Evolutionary conservation across 2,888 invertebrate species (phyloP), one percentile per base, ranked within the genome.

Genomic region (Trichopoda pennipes): DNA sequence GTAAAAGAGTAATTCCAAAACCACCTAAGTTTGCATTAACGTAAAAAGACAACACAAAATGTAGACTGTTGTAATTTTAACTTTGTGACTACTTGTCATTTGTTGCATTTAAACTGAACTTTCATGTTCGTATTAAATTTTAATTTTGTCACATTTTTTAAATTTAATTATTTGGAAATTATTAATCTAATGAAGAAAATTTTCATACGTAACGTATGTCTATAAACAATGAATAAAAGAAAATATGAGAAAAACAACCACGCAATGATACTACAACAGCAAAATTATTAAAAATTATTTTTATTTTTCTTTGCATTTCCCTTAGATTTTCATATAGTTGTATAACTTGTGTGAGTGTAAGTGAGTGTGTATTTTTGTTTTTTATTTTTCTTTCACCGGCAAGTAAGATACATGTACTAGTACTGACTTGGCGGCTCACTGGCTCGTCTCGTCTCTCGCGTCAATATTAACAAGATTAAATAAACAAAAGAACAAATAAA

Each of bases 341-440:
- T n/a, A 64, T 68, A 55, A 44, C 8, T 32, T 49, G 63, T 44
- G 47, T 64, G 72, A 63, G 53, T 32, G 49, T 61, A n/a, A 42
- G 60, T 53, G 53, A 38, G 61, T 42, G 32, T 74, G 21, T 32
- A 17, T 68, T 74, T 53, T 28, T 6, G 28, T 28, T 28, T 63
- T 70, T 63, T 80, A 72, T 58, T 80, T 51, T 81, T 81, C 55
- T 89, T 89, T 89, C 86, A 87, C 88, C 87, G 89, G 87, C 86
- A 86, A 66, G 58, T 60, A 23, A 76, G 21, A 68, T 68, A 85
- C 79, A 51, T 51, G 86, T n/a, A n/a, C 87, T 88, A 89, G 89
- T 89, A 88, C 87, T 87, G 86, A 85, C 86, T 88, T 85, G 89
- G 86, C 90, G 90, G 90, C 89, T 89, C 88, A 86, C 66, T 88